These are phyloP conservation scores for Tylochromis polylepis DNA, from an alignment of 2,113 vertebrate genomes.

Conservation along the genomic window DNA sequence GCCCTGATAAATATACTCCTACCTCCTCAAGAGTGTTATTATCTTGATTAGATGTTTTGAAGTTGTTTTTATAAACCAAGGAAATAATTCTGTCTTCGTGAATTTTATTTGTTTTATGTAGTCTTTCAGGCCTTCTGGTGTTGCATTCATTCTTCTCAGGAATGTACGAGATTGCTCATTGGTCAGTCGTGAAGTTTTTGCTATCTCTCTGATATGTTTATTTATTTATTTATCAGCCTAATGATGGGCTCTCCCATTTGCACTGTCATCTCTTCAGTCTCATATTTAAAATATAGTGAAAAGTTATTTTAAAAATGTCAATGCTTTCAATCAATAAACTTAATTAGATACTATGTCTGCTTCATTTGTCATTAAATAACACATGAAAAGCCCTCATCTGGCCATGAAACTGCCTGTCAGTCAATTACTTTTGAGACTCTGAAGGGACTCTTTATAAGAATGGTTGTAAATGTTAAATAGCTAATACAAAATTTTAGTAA, in stretches of 20 bases:
- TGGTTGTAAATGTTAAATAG: accelerated
- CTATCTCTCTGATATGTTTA: too few species aligned
- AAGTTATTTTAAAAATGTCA: not conserved
- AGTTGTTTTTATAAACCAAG: not conserved
- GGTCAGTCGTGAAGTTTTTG: too few species aligned
- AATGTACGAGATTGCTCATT: too few species aligned
- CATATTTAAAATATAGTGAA: not conserved
- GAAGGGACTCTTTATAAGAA: not conserved
- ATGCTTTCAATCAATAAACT: not conserved
- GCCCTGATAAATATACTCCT: not conserved
- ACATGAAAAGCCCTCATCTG: not conserved
- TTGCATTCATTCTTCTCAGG: too few species aligned
- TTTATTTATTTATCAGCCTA: not conserved
- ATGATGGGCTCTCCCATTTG: not conserved
- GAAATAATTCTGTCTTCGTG: not conserved
- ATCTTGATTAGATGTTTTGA: not conserved
- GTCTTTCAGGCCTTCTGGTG: too few species aligned
- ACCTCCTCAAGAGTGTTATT: not conserved
- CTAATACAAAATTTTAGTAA: not conserved
- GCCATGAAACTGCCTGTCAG: not conserved
- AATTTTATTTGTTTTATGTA: not conserved
- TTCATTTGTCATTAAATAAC: not conserved
- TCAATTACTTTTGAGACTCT: not conserved
- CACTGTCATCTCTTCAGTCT: not conserved
- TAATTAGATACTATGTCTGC: not conserved